These are phyloP conservation scores for Pseudolaguvia tuberculata DNA, from an alignment of 2,113 vertebrate genomes.

Conservation along the genomic window DNA sequence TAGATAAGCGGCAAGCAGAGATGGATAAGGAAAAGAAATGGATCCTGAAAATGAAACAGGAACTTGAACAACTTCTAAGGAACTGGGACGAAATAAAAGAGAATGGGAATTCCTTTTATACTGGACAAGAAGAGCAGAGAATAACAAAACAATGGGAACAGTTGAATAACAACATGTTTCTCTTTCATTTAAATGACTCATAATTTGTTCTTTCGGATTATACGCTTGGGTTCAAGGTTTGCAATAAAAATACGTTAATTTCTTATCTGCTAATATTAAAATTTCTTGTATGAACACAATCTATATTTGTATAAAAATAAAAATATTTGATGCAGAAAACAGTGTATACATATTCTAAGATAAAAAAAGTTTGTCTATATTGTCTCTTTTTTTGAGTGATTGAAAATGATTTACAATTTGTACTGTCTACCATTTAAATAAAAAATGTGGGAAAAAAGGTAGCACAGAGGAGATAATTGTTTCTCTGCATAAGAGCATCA, in stretches of 20 bases:
- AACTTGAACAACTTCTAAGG: neutral
- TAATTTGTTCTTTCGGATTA: neutral
- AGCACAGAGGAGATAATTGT: too few species aligned
- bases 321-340: too few species aligned
- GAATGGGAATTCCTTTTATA: neutral
- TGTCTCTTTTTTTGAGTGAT: too few species aligned
- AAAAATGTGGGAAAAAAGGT: too few species aligned
- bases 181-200: too few species aligned
- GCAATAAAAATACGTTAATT: neutral
- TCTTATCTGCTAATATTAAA: neutral
- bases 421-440: too few species aligned
- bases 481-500: too few species aligned
- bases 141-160: neutral
- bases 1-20: neutral
- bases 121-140: neutral
- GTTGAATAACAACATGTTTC: neutral
- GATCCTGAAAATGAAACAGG: neutral
- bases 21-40: neutral
- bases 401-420: too few species aligned
- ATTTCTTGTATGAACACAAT: neutral
- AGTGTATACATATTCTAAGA: too few species aligned
- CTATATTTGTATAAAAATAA: too few species aligned
- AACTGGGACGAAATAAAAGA: neutral
- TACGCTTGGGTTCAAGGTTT: neutral
- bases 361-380: too few species aligned